Conservation (phyloP, 2,888 invertebrate genomes). For the Conistra vaccinii region DNA sequence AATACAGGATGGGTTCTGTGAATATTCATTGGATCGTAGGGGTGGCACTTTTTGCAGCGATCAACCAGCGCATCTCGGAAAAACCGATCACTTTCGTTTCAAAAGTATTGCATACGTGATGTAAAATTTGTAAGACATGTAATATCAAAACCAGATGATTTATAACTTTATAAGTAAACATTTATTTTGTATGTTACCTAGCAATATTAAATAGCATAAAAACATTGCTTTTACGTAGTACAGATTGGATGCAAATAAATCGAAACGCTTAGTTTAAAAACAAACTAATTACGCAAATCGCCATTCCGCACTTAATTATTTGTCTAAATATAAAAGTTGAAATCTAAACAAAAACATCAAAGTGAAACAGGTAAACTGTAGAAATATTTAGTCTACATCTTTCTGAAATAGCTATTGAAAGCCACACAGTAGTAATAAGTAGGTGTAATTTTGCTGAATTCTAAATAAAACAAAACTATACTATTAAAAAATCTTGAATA, state of each 20-base stretch:
- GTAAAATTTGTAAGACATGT: neutral
- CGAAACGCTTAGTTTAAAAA: neutral
- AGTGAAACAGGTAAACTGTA: neutral
- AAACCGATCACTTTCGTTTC: conserved; percentile 5
- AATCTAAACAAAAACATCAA: conserved; percentile 14
- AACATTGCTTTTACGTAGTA: neutral
- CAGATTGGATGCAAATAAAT: conserved; percentile 8
- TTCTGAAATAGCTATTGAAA: conserved; percentile 2
- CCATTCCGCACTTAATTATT: conserved; percentile 6
- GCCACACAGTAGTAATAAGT: too few relatives aligned
- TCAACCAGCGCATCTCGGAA: conserved; percentile 20
- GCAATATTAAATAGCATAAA: neutral
- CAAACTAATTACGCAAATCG: conserved; percentile 9
- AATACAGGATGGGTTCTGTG: conserved; percentile 76
- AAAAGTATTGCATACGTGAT: conserved; percentile 6
- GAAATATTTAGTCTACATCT: conserved; percentile 23
- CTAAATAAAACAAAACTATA: too few relatives aligned
- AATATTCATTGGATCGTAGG: conserved; percentile 76
- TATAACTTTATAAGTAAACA: conserved; percentile 3
- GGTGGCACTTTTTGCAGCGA: conserved; percentile 54
- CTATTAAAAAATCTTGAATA: neutral
- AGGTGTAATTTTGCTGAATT: neutral
- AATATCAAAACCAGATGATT: neutral
- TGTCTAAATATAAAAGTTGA: neutral
- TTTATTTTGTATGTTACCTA: neutral